These are phyloP conservation scores for Eucera pruinosa DNA, from an alignment of 2,888 invertebrate genomes.

Conservation along the genomic window DNA sequence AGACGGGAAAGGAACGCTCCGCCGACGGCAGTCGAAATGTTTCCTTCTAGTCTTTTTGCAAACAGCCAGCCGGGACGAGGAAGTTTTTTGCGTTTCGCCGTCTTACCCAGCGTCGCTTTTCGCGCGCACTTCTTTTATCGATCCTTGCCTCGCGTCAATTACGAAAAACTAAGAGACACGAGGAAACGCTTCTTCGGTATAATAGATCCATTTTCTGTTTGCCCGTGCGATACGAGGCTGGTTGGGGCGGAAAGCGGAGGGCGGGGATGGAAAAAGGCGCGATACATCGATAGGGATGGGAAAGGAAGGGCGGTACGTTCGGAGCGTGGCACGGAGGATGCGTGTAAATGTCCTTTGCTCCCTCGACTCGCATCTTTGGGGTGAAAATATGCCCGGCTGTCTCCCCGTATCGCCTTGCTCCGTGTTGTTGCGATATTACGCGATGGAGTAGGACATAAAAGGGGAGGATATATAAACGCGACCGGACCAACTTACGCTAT, in stretches of 20 bases:
- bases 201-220: constrained; percentile 18
- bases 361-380: constrained; percentile 42
- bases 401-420: constrained; percentile 36
- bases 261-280: background rate
- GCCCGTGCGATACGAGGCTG: background rate
- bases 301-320: constrained; percentile 13
- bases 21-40: too few species aligned
- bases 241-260: too few species aligned
- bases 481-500: constrained; percentile 44
- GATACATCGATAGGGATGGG: constrained; percentile 31
- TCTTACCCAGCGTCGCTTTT: too few species aligned
- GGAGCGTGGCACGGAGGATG: constrained; percentile 44
- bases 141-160: constrained; percentile 1
- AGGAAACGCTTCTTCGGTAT: background rate
- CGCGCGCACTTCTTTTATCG: too few species aligned
- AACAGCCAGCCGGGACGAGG: too few species aligned
- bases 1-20: background rate
- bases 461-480: constrained; percentile 41
- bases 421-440: constrained; percentile 45
- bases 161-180: background rate
- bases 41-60: too few species aligned
- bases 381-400: constrained; percentile 61
- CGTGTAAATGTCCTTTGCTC: constrained; percentile 56
- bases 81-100: too few species aligned
- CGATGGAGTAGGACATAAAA: constrained; percentile 40